Evolutionary conservation across 1,140 invertebrate genomes (phyloP), one percentile per base, ranked within the genome.

Genomic region (Danaus melanippus): DNA sequence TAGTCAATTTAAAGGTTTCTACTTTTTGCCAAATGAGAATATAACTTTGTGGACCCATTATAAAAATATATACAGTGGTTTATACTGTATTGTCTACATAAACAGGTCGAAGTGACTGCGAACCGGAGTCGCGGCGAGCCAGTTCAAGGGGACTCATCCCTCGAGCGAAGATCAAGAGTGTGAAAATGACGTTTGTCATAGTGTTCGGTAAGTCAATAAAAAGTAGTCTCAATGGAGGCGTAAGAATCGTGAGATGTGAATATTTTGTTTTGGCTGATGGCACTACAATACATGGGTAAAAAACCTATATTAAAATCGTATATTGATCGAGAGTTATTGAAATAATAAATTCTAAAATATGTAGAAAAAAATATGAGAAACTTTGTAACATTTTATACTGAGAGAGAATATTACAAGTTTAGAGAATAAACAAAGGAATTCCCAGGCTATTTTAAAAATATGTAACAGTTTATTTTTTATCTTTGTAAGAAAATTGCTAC

Each of bases 111-210:
- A 64, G 79, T 40, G 81, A 86, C 49, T 74, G 74, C 43, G 91
- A 92, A 56, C 88, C 88, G 9, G 90, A 92, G 60, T 88, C 89
- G 9, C 72, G 93, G 21, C 88, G 93, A 49, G 93, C 93, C 1
- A 94, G 93, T 57, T 94, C 93, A 0, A 87, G 95, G 56, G 96
- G 96, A 21, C 91, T 98, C 12, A 98, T 98, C 74, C 96, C 96
- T 1, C 89, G 94, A 67, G 97, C 97, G 8, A 98, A 97, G 88
- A 96, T 98, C 61, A 96, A 97, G 87, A 97, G 96, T n/a, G 93
- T 98, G 45, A 98, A 98, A 87, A 98, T 98, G 96, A 98, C 97
- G 0, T 93, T 98, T 62, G 95, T 96, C 56, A 98, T 98, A 69
- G 96, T 98, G 58, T 95, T 97, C 72, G 94, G 95, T 96, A 84